phyloP scores from a whole-genome alignment of 2,113 vertebrate species.

The Periophthalmodon schlosseri region DNA sequence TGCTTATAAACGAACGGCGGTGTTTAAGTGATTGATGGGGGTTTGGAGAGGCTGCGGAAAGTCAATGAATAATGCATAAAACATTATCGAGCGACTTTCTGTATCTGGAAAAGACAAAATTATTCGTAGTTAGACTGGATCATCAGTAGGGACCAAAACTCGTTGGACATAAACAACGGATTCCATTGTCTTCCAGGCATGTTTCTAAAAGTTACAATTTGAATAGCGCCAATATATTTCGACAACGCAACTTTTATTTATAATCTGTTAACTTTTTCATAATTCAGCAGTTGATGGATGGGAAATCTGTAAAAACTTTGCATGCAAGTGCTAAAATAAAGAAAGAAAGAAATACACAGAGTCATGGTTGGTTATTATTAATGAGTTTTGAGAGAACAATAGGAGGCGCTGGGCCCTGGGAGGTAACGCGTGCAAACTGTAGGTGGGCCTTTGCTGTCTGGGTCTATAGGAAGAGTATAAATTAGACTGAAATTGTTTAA shows the following conservation, averaged over 20 bases:
- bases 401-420: conserved; percentile 21
- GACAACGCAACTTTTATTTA: too few relatives aligned
- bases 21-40: background rate
- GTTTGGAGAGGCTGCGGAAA: background rate
- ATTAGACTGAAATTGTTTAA: conserved; percentile 14
- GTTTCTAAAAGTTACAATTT: background rate
- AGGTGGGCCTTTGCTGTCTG: background rate
- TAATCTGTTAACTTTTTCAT: too few relatives aligned
- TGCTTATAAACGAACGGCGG: too few relatives aligned
- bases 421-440: background rate
- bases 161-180: background rate
- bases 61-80: too few relatives aligned
- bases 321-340: conserved; percentile 19
- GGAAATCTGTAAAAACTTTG: conserved; percentile 23
- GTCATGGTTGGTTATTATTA: conserved; percentile 37
- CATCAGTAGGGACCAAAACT: background rate
- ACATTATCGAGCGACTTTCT: background rate
- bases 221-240: background rate
- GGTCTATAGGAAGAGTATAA: conserved; percentile 4
- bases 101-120: background rate
- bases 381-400: conserved; percentile 50
- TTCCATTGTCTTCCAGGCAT: background rate
- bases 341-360: background rate
- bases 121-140: background rate
- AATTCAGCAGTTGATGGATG: too few relatives aligned